Percentiles rank a stretch among this genome's conserved stretches.
Conservation (phyloP, 2,888 invertebrate species). For the Nysson spinosus region DNA sequence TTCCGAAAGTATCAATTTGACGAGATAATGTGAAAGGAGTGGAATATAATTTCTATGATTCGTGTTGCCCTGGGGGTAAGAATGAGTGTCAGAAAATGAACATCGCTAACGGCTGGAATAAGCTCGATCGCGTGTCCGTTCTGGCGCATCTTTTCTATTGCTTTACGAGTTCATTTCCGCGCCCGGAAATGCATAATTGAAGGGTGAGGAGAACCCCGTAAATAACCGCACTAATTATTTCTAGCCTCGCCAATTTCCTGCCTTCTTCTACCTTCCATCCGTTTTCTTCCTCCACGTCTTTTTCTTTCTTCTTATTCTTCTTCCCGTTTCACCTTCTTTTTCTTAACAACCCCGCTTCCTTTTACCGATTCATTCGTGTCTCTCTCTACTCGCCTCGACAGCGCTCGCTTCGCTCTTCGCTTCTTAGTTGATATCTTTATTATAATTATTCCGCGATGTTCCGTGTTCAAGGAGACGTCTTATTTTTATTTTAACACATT, state of each 20-base stretch:
- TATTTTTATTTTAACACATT: no score
- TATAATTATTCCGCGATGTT: no score
- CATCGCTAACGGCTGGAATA: not conserved
- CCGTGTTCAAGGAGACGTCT: no score
- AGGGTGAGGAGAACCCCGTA: conserved; percentile 68
- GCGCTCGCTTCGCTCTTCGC: no score
- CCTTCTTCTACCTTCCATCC: conserved; percentile 31
- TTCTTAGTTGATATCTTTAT: not conserved
- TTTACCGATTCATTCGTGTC: conserved; percentile 6
- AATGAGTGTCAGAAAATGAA: no score
- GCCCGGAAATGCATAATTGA: conserved; percentile 71
- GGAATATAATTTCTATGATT: no score
- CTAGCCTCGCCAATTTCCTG: conserved; percentile 71
- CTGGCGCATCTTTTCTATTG: conserved; percentile 8
- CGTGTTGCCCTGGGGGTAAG: no score
- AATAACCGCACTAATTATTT: conserved; percentile 72
- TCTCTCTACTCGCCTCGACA: not conserved
- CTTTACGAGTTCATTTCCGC: conserved; percentile 64
- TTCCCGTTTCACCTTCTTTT: conserved; percentile 1
- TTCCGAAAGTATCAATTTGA: no score
- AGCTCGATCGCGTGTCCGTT: conserved; percentile 3
- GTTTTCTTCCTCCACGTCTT: not conserved
- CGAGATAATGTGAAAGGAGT: no score
- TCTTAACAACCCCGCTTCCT: not conserved
- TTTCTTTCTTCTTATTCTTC: conserved; percentile 18